Percentiles rank a stretch among this genome's conserved stretches.
Conservation (phyloP, 2,113 vertebrate species). For the Atlantisia rogersi region DNA sequence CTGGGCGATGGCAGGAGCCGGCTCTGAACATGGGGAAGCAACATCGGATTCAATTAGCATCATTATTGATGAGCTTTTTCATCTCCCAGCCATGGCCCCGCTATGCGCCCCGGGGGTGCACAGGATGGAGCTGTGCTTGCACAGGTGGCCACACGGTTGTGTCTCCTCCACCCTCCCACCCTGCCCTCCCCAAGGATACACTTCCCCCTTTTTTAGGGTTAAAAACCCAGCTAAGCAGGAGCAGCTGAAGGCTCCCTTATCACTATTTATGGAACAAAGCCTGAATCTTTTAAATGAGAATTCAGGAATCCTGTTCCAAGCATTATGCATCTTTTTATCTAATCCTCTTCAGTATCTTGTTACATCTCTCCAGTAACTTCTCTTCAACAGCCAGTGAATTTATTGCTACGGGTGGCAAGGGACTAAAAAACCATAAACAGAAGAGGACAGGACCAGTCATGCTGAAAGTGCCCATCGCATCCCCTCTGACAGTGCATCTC, state of each 20-base stretch:
- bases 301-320: background rate
- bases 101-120: rapidly evolving
- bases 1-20: background rate
- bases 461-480: rapidly evolving
- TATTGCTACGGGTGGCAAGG: background rate
- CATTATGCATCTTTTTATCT: background rate
- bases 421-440: background rate
- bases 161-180: background rate
- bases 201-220: background rate
- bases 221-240: background rate
- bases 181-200: background rate
- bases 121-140: background rate
- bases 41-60: background rate
- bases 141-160: rapidly evolving
- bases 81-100: background rate
- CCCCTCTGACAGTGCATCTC: background rate
- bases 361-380: background rate
- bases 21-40: background rate
- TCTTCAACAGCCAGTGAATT: background rate
- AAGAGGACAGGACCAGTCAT: background rate
- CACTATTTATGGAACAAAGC: background rate
- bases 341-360: background rate
- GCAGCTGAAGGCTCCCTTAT: background rate
- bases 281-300: background rate
- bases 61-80: background rate